Evolutionary conservation across 2,888 invertebrate species (phyloP).

Genomic region (Exocentrus adspersus): DNA sequence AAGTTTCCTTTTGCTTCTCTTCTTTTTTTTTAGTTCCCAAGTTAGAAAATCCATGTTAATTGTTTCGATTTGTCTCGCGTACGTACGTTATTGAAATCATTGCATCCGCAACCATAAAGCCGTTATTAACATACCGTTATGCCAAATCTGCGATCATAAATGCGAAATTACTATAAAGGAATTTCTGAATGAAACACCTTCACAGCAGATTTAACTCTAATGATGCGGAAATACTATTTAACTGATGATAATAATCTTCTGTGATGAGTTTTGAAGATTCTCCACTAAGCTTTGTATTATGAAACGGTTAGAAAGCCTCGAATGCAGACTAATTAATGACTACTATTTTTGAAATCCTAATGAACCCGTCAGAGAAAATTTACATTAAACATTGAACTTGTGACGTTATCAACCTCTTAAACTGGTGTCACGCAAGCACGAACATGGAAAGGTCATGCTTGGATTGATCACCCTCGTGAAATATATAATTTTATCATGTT

Average conservation of each 20-base stretch:
- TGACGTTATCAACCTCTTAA: neutral
- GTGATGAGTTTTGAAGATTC: neutral
- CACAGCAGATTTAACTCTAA: neutral
- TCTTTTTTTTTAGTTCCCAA: too few relatives aligned
- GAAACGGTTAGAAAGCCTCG: neutral
- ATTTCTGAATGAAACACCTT: neutral
- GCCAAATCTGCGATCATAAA: conserved; percentile 31
- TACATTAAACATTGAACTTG: conserved; percentile 9
- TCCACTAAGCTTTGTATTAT: neutral
- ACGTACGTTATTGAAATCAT: conserved; percentile 6
- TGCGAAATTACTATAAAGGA: conserved; percentile 20
- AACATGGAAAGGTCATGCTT: neutral
- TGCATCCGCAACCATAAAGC: conserved; percentile 29
- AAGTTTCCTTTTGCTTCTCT: too few relatives aligned
- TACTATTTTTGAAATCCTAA: neutral
- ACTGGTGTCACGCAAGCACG: conserved; percentile 6
- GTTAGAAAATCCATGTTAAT: too few relatives aligned
- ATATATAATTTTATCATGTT: too few relatives aligned
- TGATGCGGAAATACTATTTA: conserved; percentile 17
- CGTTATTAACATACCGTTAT: conserved; percentile 33
- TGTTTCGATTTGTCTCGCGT: too few relatives aligned
- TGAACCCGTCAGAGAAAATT: neutral
- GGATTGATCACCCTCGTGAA: neutral
- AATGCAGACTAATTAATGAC: neutral
- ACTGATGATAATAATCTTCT: neutral